Percentiles rank a stretch among this genome's conserved stretches.
phyloP scores from a whole-genome alignment of 2,797 vertebrate genomes.

The Chelonia mydas region DNA sequence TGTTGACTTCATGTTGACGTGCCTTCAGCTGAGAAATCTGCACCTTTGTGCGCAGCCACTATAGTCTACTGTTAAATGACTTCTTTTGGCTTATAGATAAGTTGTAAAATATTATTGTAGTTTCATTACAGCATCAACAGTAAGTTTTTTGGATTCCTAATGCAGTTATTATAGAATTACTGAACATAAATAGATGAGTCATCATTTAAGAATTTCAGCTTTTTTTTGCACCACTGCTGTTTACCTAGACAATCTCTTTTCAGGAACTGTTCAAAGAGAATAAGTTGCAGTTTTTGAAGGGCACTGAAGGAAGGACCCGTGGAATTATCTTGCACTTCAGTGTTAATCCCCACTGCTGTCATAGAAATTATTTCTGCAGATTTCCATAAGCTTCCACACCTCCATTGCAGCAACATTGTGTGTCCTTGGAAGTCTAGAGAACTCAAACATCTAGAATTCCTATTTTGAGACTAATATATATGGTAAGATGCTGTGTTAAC shows the following conservation, averaged over 20 bases:
- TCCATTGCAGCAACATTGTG: background rate
- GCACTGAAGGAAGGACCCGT: background rate
- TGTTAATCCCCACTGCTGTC: background rate
- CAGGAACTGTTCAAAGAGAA: background rate
- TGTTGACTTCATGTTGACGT: accelerated
- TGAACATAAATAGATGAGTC: background rate
- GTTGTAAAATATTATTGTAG: background rate
- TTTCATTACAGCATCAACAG: background rate
- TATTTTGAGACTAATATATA: background rate
- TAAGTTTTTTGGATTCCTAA: background rate
- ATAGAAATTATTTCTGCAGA: background rate
- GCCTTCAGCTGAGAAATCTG: background rate
- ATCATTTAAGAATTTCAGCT: background rate
- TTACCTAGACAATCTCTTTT: background rate
- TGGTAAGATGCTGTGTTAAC: background rate
- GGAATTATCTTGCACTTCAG: background rate
- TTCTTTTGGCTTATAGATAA: background rate
- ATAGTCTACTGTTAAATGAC: background rate
- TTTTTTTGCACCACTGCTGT: background rate
- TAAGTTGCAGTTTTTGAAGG: background rate
- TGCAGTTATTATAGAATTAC: background rate
- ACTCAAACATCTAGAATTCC: background rate
- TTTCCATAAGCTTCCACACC: background rate
- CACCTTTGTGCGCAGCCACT: background rate
- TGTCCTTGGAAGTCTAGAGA: background rate